A percentile compares a stretch with the other conserved stretches of the same genome.
These are phyloP conservation scores for Hyla sarda DNA, from an alignment of 2,113 vertebrate genomes.

Conservation along the genomic window DNA sequence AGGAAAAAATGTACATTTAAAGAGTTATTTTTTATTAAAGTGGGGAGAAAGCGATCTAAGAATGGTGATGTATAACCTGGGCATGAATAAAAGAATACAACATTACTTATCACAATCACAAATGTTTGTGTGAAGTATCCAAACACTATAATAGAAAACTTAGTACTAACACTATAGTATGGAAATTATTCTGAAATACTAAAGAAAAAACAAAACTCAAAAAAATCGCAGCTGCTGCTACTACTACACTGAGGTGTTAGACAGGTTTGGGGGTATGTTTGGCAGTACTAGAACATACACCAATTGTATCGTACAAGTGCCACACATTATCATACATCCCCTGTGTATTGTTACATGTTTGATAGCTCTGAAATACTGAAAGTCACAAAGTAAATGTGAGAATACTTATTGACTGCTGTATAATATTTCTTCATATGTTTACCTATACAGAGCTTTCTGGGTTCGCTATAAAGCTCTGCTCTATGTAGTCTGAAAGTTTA, in stretches of 20 bases:
- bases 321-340: too few species aligned
- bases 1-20: slow-evolving; percentile 40
- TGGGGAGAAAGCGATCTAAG: background rate
- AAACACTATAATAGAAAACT: too few species aligned
- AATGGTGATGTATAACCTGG: background rate
- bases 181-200: background rate
- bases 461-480: background rate
- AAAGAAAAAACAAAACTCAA: too few species aligned
- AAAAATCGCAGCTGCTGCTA: too few species aligned
- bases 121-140: background rate
- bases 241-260: too few species aligned
- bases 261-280: too few species aligned
- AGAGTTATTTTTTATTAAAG: background rate
- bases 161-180: too few species aligned
- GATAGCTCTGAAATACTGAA: background rate
- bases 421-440: background rate
- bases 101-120: too few species aligned
- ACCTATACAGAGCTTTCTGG: background rate
- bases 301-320: too few species aligned
- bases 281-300: too few species aligned
- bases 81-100: background rate
- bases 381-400: background rate
- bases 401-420: background rate
- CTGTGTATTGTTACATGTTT: too few species aligned
- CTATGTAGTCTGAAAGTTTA: background rate